Conservation (phyloP, 2,113 vertebrate species). For the Mungos mungo region DNA sequence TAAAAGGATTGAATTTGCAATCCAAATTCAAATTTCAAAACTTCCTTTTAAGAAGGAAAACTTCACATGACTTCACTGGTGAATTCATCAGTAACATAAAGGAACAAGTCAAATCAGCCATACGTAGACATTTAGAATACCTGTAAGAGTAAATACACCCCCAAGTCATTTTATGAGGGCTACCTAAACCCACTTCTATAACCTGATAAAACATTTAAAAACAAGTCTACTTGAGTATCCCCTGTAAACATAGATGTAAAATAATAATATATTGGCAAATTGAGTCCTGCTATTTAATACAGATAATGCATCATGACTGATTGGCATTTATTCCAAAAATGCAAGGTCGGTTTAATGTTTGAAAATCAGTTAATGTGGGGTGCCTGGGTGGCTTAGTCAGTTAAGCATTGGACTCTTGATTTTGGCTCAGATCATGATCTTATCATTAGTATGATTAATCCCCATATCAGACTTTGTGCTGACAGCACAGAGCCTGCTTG, state of each 20-base stretch:
- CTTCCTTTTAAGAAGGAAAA: neutral
- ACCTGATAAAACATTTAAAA: neutral
- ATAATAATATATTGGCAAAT: neutral
- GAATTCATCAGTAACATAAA: neutral
- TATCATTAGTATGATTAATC: too few relatives aligned
- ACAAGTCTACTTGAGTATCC: neutral
- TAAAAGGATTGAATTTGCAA: neutral
- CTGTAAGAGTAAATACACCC: fast-evolving
- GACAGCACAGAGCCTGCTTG: too few relatives aligned
- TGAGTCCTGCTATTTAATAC: neutral
- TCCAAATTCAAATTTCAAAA: neutral
- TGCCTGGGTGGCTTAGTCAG: too few relatives aligned
- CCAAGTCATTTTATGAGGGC: neutral
- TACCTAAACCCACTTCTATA: neutral
- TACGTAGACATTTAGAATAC: neutral
- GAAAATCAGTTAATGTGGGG: neutral
- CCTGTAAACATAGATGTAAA: neutral
- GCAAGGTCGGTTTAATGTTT: neutral
- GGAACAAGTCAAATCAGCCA: neutral
- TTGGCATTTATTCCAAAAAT: neutral
- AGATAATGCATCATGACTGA: neutral
- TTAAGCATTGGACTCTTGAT: too few relatives aligned
- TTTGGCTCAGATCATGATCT: too few relatives aligned
- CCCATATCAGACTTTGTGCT: too few relatives aligned
- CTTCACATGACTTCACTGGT: neutral